Conservation (phyloP, 2,797 vertebrate species). For the Notamacropus eugenii region DNA sequence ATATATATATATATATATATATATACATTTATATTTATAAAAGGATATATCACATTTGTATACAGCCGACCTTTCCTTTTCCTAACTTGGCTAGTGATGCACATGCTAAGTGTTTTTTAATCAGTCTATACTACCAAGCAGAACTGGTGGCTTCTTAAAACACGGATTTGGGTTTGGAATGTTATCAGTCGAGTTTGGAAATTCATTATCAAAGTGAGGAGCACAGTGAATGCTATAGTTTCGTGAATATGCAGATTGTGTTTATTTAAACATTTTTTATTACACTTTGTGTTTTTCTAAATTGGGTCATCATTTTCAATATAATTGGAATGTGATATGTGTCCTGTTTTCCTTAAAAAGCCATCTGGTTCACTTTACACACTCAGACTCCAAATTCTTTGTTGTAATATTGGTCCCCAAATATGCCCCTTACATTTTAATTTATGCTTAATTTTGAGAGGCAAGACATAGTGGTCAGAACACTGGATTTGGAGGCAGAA, state of each 20-base stretch:
- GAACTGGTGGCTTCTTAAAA: conserved; percentile 55
- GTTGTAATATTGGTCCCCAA: conserved; percentile 26
- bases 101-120: conserved; percentile 37
- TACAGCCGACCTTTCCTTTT: conserved; percentile 67
- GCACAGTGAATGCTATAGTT: conserved; percentile 62
- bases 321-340: conserved; percentile 79
- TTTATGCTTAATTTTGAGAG: neutral
- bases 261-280: conserved; percentile 80
- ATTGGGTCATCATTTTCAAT: conserved; percentile 80
- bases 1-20: neutral
- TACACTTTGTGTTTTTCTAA: conserved; percentile 79
- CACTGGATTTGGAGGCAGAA: neutral
- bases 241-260: conserved; percentile 81
- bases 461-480: neutral
- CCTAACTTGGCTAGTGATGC: conserved; percentile 56
- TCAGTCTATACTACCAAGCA: conserved; percentile 65
- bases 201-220: conserved; percentile 67
- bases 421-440: neutral
- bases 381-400: conserved; percentile 67
- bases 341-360: conserved; percentile 79
- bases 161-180: conserved; percentile 55
- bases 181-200: conserved; percentile 60
- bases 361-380: conserved; percentile 77
- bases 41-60: conserved; percentile 30
- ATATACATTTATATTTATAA: conserved; percentile 10